Evolutionary conservation across 2,888 invertebrate genomes (phyloP).

Genomic region (Brachyopa scutellaris): DNA sequence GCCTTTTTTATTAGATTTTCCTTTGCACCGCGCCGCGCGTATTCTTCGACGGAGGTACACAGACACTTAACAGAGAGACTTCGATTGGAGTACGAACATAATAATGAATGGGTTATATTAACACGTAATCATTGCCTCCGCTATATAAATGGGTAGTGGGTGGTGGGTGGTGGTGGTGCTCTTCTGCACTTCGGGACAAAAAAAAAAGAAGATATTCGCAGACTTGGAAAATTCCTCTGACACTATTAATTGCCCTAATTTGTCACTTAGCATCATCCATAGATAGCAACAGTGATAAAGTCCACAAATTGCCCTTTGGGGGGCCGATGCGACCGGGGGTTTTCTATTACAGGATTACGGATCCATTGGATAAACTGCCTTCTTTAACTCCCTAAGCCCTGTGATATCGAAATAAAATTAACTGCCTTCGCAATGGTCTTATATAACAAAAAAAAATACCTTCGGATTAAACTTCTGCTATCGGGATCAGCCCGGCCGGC

Average conservation of each 20-base stretch:
- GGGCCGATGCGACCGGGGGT: conserved; percentile 34
- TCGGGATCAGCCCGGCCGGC: conserved; percentile 35
- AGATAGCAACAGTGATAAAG: conserved; percentile 59
- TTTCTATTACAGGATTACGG: conserved; percentile 66
- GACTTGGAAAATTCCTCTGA: conserved; percentile 66
- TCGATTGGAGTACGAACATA: conserved; percentile 16
- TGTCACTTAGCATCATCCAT: conserved; percentile 64
- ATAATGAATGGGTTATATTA: conserved; percentile 61
- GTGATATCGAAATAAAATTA: conserved; percentile 65
- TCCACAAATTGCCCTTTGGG: conserved; percentile 57
- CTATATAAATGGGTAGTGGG: conserved; percentile 11
- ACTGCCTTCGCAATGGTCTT: conserved; percentile 58
- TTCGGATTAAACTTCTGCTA: conserved; percentile 60
- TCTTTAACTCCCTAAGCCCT: conserved; percentile 54
- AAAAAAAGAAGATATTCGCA: conserved; percentile 27
- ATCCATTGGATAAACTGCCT: conserved; percentile 63
- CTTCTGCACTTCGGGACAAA: conserved; percentile 13
- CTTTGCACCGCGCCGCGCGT: neutral
- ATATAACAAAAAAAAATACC: conserved; percentile 64
- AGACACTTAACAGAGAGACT: conserved; percentile 1
- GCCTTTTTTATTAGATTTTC: conserved; percentile 17
- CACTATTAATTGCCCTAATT: conserved; percentile 68
- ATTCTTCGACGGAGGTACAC: neutral
- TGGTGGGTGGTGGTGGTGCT: neutral
- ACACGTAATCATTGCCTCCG: conserved; percentile 59